Evolutionary conservation across 1,140 invertebrate species (phyloP).

Genomic region (Leptonema lineaticorne): DNA sequence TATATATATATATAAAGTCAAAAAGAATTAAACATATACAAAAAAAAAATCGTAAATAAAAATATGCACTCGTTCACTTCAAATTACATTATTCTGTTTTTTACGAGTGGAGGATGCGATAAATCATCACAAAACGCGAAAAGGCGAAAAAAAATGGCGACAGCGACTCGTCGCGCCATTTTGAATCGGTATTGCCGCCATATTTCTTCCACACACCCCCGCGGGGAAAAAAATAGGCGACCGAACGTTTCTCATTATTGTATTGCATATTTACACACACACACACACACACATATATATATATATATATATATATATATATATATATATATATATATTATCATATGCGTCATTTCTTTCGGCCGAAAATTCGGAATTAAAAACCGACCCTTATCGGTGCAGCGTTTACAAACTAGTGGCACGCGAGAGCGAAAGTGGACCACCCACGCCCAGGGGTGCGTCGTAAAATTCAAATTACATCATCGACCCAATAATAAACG

Average conservation of each 20-base stretch:
- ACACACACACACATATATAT: background rate
- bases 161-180: background rate
- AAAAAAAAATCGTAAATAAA: too few species aligned
- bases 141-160: background rate
- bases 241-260: background rate
- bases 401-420: too few species aligned
- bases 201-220: background rate
- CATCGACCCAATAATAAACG: background rate
- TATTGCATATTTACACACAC: background rate
- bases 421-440: too few species aligned
- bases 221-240: too few species aligned
- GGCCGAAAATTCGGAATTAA: background rate
- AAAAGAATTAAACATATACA: too few species aligned
- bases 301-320: background rate
- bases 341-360: background rate
- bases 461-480: slow-evolving; percentile 13
- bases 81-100: too few species aligned
- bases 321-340: too few species aligned
- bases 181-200: background rate
- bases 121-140: slow-evolving; percentile 18
- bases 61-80: too few species aligned
- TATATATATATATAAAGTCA: too few species aligned
- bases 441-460: background rate
- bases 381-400: too few species aligned
- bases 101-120: too few species aligned